Evolutionary conservation across 1,140 invertebrate genomes (phyloP), one percentile per base, ranked within the genome.

Genomic region (Amyelois transitella): DNA sequence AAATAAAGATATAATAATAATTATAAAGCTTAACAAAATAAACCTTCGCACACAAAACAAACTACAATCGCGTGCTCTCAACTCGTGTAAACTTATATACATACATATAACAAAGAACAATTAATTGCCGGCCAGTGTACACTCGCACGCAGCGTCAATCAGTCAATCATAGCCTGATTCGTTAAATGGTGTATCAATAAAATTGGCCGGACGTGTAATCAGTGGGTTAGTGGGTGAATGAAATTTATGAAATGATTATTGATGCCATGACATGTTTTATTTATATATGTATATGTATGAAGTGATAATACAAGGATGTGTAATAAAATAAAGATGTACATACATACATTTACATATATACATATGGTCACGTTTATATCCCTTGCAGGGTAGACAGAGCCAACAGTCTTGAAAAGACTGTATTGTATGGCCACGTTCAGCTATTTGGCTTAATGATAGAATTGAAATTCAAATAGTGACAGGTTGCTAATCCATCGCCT

Each of bases 121-220:
- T 73, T 73, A 75, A 72, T 71, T 70, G 58, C 62, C 53, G 52
- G 49, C 45, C 57, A 53, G 55, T 60, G 58, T 64, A 60, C 32
- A 20, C 56, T 14, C 56, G 62, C 62, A 69, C 66, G 73, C 68
- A 63, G 62, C 62, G 66, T 66, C 66, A 67, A 73, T 71, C 72
- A 72, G 66, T 60, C 52, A 62, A n/a, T n/a, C n/a, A n/a, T n/a
- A n/a, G n/a, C n/a, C 55, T 73, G 70, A 69, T 71, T 73, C 73
- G 69, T 72, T 72, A 68, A 75, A 64, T 66, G 61, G 53, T 65
- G 55, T 67, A 69, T 65, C 69, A 70, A 69, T 75, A 69, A 64
- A 62, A 64, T 47, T 58, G 52, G 18, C 38, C 45, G 48, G 43
- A 60, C 50, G 57, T 62, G 57, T 62, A 64, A 54, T 44, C 22